Evolutionary conservation across 2,888 invertebrate genomes (phyloP), one percentile per base, ranked within the genome.

Genomic region (Chromoteleia sp.): DNA sequence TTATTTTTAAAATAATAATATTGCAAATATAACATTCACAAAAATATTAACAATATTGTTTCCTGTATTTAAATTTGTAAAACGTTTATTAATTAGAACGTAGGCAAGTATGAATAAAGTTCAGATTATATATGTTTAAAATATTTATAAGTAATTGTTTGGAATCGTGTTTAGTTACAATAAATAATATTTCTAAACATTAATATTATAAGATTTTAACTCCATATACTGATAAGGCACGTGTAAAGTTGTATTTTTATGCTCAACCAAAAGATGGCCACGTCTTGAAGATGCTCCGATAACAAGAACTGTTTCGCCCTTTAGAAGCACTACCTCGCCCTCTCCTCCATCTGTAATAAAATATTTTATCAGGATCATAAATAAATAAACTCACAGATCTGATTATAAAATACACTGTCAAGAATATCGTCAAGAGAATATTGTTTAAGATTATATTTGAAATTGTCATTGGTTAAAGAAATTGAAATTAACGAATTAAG

Each of bases 201-300:
- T 91, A 86, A 91, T 90, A 85, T 91, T 92, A 84, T 91, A 90
- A 56, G 91, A 93, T 89, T 94, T 94, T 83, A 97, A 93, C 91
- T 96, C 96, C 93, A 97, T 94, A 91, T 95, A 96, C 92, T 96
- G 96, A 92, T 96, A 96, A 74, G 97, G 97, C 84, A 97, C 96
- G 89, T 96, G 96, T 77, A 95, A 93, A 83, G 94, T 95, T 86
- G 93, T 93, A 83, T 94, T 94, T 88, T 95, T 95, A 91, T 96
- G 95, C 92, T 97, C 97, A 84, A 98, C 97, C 86, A 97, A 94
- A 85, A 98, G 94, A 92, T 97, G 97, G 0, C 98, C 98, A 85
- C 97, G 94, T 74, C 96, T 94, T 65, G 95, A 94, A 41, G 98
- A 97, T 54, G 97, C 96, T 81, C 98, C 98, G 43, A 98, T 94